Base-by-base conservation (phyloP, 2,888 invertebrate species). In the Micoletzkya japonica region DNA sequence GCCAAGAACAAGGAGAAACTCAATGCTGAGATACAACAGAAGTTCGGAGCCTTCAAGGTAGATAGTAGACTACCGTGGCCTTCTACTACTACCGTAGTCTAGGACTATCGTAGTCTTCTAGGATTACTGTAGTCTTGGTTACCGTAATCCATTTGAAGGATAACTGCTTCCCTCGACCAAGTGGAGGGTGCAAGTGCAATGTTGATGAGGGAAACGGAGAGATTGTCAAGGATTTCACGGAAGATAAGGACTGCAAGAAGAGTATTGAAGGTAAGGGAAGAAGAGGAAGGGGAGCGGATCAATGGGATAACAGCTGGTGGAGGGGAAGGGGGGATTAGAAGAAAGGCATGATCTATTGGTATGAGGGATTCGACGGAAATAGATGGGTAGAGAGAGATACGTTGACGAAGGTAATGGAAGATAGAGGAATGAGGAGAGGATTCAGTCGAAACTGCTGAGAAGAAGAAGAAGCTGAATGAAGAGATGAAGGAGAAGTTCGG, bases 401-500 rank as follows among this genome's bases (percentile, higher is more conserved):
- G n/a, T n/a, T n/a, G n/a, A n/a, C n/a, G n/a, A n/a, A n/a, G n/a
- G n/a, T n/a, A n/a, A n/a, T n/a, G n/a, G n/a, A n/a, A n/a, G n/a
- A n/a, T n/a, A n/a, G n/a, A n/a, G n/a, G n/a, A n/a, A n/a, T n/a
- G n/a, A n/a, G n/a, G n/a, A n/a, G n/a, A n/a, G n/a, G n/a, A n/a
- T n/a, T 58, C 60, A 81, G 78, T 61, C n/a, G 70, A 76, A 56
- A 80, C 82, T 17, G 80, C 78, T n/a, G 82, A 82, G 56, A 74
- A 82, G 70, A 84, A 84, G 75, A 78, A 80, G 67, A 75, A 76
- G 50, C 67, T 84, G 14, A 83, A 82, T 70, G 77, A 79, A 63
- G 84, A 84, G 70, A 82, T 84, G 70, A 76, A 77, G 63, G 74
- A 80, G 70, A 84, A 82, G 70, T 81, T 78, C 63, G 82, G 79